Evolutionary conservation across 1,140 invertebrate species (phyloP).

Genomic region (Drosophila navojoa): DNA sequence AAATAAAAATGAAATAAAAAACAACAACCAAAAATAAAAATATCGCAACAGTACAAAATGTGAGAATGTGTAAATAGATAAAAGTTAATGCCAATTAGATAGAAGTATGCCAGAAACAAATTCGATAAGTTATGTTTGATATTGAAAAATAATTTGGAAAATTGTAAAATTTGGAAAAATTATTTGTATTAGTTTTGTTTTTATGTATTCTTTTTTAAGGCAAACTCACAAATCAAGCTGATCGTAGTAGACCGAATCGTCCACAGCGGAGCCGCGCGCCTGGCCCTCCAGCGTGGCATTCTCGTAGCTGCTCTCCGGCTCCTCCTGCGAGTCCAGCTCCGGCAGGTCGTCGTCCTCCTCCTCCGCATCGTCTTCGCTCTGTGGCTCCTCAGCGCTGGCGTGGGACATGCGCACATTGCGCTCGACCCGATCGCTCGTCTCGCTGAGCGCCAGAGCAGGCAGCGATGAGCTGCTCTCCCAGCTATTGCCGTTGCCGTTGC

Average conservation of each 20-base stretch:
- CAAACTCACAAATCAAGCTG: constrained; percentile 76
- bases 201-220: constrained; percentile 9
- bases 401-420: constrained; percentile 59
- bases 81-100: constrained; percentile 43
- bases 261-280: constrained; percentile 51
- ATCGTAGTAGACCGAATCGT: constrained; percentile 79
- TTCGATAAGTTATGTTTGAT: not conserved
- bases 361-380: constrained; percentile 40
- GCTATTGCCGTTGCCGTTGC: constrained; percentile 5
- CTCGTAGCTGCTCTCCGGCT: constrained; percentile 55
- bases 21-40: constrained; percentile 55
- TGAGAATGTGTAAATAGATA: constrained; percentile 46
- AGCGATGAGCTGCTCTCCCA: constrained; percentile 70
- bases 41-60: constrained; percentile 69
- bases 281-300: constrained; percentile 51
- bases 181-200: not conserved
- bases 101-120: constrained; percentile 18
- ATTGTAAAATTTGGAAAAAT: constrained; percentile 41
- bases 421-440: constrained; percentile 77
- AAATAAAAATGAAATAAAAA: constrained; percentile 42
- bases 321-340: constrained; percentile 53
- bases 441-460: constrained; percentile 61
- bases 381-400: constrained; percentile 45
- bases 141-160: constrained; percentile 37
- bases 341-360: constrained; percentile 37